Evolutionary conservation across 2,113 vertebrate genomes (phyloP), one percentile per base, ranked within the genome.

Genomic region (Tupaia chinensis): DNA sequence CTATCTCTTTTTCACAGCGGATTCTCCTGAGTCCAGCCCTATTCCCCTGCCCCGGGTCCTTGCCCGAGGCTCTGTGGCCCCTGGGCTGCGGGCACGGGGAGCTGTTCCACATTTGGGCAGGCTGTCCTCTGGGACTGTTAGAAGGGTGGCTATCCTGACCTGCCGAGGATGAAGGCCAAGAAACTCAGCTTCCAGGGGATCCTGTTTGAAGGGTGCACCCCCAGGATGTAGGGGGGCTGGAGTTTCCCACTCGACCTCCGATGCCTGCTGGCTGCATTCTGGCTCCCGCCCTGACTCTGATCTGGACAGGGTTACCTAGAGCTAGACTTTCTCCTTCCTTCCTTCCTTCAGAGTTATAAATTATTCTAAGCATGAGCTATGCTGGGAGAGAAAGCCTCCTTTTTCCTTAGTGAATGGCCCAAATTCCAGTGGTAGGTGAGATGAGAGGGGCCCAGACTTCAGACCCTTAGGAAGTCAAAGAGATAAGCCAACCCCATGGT

Each of bases 171-270:
- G 80, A 98, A 99, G 97, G 98, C 98, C 91, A 98, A 9, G 95
- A 98, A 99, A 98, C 98, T 98, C 92, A 98, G 97, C 79, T 99
- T 99, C 97, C 98, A 98, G 97, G 98, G 98, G 80, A 98, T 98
- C 95, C 97, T 99, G 96, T 99, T 98, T 0, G 98, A 65, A 92
- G 98, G 99, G 96, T 98, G 98, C 96, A 98, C 98, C 96, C 95
- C 87, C 97, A 97, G 94, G 29, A 84, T 79, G 74, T 98, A 32
- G 23, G 32, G n/a, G 29, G 56, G 32, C 87, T 20, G 19, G 58
- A 61, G 76, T 66, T 60, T 92, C 58, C 61, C 29, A 27, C 60
- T 15, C 34, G 7, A 9, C 2, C 11, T 22, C 73, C 68, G 1
- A 65, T 68, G 96, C 72, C 93, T 98, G 86, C 79, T 96, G 80